A percentile compares a stretch with the other conserved stretches of the same genome.
These are phyloP conservation scores for Xyrichtys novacula DNA, from an alignment of 2,797 vertebrate genomes.

Conservation along the genomic window DNA sequence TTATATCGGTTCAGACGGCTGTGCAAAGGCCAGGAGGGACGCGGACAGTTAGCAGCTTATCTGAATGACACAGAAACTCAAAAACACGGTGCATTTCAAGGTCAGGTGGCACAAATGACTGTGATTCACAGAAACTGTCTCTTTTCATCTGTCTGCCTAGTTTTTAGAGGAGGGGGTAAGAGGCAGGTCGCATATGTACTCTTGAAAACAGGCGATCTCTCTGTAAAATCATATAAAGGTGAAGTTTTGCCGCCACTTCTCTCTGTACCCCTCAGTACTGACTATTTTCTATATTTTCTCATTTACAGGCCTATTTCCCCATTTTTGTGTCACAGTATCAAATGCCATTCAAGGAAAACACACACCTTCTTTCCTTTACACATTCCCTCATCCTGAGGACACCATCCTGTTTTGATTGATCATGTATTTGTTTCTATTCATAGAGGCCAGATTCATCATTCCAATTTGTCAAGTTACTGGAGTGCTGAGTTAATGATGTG, in stretches of 20 bases:
- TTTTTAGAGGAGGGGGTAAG: not conserved
- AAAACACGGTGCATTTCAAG: constrained; percentile 54
- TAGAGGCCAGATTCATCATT: constrained; percentile 79
- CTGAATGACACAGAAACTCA: constrained; percentile 49
- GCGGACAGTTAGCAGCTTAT: constrained; percentile 28
- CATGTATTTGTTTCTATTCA: constrained; percentile 76
- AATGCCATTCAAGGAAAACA: constrained; percentile 66
- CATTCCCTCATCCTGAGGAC: constrained; percentile 54
- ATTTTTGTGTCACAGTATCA: constrained; percentile 31
- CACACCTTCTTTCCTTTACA: constrained; percentile 64
- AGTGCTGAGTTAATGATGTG: constrained; percentile 76
- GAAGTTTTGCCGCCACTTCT: constrained; percentile 30
- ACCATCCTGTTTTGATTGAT: constrained; percentile 69
- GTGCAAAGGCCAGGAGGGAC: constrained; percentile 54
- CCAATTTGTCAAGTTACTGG: constrained; percentile 79
- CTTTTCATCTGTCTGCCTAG: constrained; percentile 37
- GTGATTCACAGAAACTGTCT: constrained; percentile 47
- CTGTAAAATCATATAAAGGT: constrained; percentile 32
- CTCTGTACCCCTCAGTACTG: constrained; percentile 19
- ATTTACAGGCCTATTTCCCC: constrained; percentile 26
- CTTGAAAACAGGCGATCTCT: constrained; percentile 23
- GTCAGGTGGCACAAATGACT: constrained; percentile 55
- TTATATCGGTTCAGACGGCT: constrained; percentile 48
- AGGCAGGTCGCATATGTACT: not conserved
- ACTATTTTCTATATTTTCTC: constrained; percentile 21